phyloP scores from a whole-genome alignment of 2,797 vertebrate species.

The Lagodon rhomboides region DNA sequence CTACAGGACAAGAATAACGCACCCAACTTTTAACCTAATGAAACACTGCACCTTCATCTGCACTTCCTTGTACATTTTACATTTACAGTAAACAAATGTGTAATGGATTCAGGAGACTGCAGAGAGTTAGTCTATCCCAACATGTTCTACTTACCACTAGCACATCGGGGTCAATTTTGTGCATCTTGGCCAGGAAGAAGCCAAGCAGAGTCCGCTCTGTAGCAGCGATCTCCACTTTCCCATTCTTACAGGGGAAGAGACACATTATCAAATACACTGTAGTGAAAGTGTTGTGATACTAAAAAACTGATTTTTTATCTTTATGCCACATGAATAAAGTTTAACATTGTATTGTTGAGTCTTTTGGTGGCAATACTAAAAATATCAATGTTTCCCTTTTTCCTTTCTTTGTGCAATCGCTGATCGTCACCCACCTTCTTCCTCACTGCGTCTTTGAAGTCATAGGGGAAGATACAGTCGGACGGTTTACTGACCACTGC shows the following conservation, averaged over 20 bases:
- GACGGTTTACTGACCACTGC: conserved; percentile 93
- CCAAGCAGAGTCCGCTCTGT: conserved; percentile 95
- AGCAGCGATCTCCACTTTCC: conserved; percentile 93
- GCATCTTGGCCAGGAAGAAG: conserved; percentile 97
- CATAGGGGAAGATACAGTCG: conserved; percentile 96
- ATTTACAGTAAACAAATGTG: too few species aligned
- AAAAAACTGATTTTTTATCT: not conserved
- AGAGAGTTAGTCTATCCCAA: not conserved
- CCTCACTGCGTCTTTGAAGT: conserved; percentile 91
- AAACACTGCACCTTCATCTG: not conserved
- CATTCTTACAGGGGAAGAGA: conserved; percentile 84
- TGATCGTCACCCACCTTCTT: conserved; percentile 87
- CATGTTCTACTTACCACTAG: conserved; percentile 90
- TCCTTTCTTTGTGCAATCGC: not conserved
- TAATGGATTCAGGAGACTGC: not conserved
- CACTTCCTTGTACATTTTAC: not conserved
- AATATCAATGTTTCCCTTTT: not conserved
- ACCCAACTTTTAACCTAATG: not conserved
- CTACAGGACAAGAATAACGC: conserved; percentile 56
- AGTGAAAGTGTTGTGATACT: too few species aligned
- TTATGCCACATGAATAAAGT: not conserved
- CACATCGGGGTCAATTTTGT: conserved; percentile 97
- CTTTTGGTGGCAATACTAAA: too few species aligned
- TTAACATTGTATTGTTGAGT: not conserved
- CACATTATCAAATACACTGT: not conserved